Evolutionary conservation across 2,888 invertebrate genomes (phyloP), one percentile per base, ranked within the genome.

Genomic region (Erebia epiphron): DNA sequence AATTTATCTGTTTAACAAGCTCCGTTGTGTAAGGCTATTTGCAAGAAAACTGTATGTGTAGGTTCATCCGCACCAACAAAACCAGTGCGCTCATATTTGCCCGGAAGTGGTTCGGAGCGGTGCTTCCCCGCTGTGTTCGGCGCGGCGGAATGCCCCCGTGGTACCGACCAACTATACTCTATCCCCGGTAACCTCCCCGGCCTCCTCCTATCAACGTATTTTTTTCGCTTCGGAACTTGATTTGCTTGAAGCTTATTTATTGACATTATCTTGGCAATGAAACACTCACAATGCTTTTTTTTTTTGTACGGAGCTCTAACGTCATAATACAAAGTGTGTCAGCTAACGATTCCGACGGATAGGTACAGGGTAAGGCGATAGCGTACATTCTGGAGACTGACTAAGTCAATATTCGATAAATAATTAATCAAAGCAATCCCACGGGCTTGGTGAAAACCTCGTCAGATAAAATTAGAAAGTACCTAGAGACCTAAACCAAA

Each of bases 141-240:
- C 64, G 82, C 83, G 60, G 81, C 82, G 67, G 89, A 89, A 77
- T 86, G 84, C 79, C 79, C 91, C 74, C 85, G 89, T 75, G 84
- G 84, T 74, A 81, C 83, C 75, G 88, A 90, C 70, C 90, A 89
- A 82, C 90, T 90, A 73, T 91, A 91, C 88, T 90, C 88, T 76
- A 86, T 89, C 79, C 88, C 91, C 78, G 92, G 91, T 92, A 91
- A 90, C 81, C 54, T 46, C 82, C 82, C 80, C 66, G 76, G 77
- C 77, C 77, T 80, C 74, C 74, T 73, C 80, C 79, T 80, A 76
- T 77, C 75, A 76, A 78, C 79, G 80, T 75, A 75, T 81, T 83
- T 78, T 76, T 83, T 82, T 81, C 76, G 88, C 88, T 87, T 88
- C 76, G 68, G 79, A 74, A 79, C 75, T 82, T 85, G 76, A 80